Percentiles rank a stretch among this genome's conserved stretches.
Conservation (phyloP, 2,113 vertebrate genomes). For the Tenebrosternarchus preto region DNA sequence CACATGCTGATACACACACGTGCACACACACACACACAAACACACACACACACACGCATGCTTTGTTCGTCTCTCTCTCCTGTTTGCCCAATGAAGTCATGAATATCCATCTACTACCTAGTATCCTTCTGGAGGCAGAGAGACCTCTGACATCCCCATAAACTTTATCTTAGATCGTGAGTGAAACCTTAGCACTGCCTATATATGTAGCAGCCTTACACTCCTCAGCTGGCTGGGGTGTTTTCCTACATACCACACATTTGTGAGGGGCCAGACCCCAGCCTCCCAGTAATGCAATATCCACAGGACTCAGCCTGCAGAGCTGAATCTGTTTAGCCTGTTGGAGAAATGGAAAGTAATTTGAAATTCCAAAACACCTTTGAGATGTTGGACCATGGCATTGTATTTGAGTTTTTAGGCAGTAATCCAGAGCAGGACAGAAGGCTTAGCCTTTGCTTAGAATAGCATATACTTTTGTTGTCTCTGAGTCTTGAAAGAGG, state of each 20-base stretch:
- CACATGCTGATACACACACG: neutral
- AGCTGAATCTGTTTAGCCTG: constrained; percentile 5
- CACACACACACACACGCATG: neutral
- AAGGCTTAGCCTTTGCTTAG: neutral
- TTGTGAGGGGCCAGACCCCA: constrained; percentile 50
- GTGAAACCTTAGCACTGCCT: constrained; percentile 60
- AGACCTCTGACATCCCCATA: constrained; percentile 36
- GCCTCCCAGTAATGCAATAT: neutral
- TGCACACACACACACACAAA: neutral
- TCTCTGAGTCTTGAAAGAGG: neutral
- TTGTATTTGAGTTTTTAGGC: neutral
- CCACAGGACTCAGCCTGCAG: neutral
- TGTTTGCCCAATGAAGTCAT: constrained; percentile 12
- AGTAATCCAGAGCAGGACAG: neutral
- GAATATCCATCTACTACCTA: neutral
- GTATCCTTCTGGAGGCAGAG: constrained; percentile 45
- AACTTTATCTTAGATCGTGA: constrained; percentile 53
- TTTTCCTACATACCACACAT: constrained; percentile 63
- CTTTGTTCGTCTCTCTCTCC: constrained; percentile 54
- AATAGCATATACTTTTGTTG: neutral
- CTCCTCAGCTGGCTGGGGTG: constrained; percentile 59
- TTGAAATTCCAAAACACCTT: neutral
- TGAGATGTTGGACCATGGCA: constrained; percentile 3
- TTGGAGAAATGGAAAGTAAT: neutral
- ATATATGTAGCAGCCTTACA: constrained; percentile 59